Conservation (phyloP, 2,113 vertebrate species). For the Halichoeres trimaculatus region DNA sequence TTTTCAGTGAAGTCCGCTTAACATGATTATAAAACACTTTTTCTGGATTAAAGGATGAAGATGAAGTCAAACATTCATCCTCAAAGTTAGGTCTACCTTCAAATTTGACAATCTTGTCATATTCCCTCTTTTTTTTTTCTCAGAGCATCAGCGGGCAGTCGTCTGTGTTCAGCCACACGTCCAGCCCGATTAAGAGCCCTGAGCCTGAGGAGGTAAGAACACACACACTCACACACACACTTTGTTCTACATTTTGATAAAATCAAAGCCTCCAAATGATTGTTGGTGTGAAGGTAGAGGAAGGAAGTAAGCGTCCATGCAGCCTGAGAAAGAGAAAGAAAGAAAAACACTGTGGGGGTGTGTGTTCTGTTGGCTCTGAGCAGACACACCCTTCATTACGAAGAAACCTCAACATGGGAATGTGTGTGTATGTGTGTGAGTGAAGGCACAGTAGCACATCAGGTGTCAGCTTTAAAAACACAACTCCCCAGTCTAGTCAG, state of each 20-base stretch:
- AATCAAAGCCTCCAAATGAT: neutral
- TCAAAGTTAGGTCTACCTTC: neutral
- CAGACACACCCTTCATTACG: constrained; percentile 25
- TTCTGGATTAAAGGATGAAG: neutral
- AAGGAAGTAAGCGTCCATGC: neutral
- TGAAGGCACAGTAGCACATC: constrained; percentile 3
- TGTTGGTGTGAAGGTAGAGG: neutral
- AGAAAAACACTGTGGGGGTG: too few relatives aligned
- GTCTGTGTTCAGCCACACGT: constrained; percentile 72
- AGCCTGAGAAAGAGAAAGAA: neutral
- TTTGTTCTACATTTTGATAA: neutral
- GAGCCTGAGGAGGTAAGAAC: constrained; percentile 68
- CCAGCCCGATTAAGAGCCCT: constrained; percentile 78
- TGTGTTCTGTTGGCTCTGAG: neutral
- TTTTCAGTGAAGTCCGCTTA: too few relatives aligned
- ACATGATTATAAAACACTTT: neutral
- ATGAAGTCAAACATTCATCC: neutral
- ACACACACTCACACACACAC: neutral
- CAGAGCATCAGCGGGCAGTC: constrained; percentile 70
- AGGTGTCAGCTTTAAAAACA: neutral
- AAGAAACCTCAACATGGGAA: constrained; percentile 20
- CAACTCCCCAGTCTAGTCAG: neutral
- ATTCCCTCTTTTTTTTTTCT: neutral
- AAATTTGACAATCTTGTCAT: neutral
- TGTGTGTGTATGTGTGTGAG: neutral